phyloP scores from a whole-genome alignment of 2,888 invertebrate species.

The Hydrotaea diabolus region DNA sequence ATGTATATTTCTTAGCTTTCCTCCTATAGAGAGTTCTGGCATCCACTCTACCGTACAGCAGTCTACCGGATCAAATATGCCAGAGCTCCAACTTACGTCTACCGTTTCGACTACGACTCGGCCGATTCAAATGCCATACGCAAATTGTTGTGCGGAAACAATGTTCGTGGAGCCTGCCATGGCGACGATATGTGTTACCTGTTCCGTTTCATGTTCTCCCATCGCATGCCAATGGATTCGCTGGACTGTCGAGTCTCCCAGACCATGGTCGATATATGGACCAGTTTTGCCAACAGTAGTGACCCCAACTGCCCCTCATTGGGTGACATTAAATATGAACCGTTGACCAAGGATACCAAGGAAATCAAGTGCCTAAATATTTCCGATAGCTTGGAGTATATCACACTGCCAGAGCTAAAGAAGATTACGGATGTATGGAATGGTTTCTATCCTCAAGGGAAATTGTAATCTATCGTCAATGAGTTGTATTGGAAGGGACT shows the following conservation, averaged over 20 bases:
- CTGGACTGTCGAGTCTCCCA: conserved; percentile 74
- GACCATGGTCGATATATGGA: conserved; percentile 76
- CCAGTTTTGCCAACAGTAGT: conserved; percentile 76
- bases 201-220: conserved; percentile 75
- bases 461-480: conserved; percentile 66
- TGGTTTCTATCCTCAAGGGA: conserved; percentile 73
- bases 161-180: conserved; percentile 77
- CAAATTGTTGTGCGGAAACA: conserved; percentile 75
- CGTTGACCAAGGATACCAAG: conserved; percentile 68
- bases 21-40: conserved; percentile 78
- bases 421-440: conserved; percentile 76
- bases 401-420: conserved; percentile 74
- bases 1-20: conserved; percentile 67
- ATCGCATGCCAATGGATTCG: conserved; percentile 71
- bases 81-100: conserved; percentile 77
- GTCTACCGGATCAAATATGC: conserved; percentile 72
- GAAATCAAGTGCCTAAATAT: conserved; percentile 77
- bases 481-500: not conserved
- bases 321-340: conserved; percentile 70
- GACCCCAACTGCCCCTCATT: conserved; percentile 76
- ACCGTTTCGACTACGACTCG: conserved; percentile 80
- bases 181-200: conserved; percentile 79
- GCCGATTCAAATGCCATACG: conserved; percentile 74
- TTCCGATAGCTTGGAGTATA: conserved; percentile 72
- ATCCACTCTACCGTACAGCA: conserved; percentile 77